Base-by-base conservation (phyloP, 2,797 vertebrate genomes). In the Nannoperca australis region DNA sequence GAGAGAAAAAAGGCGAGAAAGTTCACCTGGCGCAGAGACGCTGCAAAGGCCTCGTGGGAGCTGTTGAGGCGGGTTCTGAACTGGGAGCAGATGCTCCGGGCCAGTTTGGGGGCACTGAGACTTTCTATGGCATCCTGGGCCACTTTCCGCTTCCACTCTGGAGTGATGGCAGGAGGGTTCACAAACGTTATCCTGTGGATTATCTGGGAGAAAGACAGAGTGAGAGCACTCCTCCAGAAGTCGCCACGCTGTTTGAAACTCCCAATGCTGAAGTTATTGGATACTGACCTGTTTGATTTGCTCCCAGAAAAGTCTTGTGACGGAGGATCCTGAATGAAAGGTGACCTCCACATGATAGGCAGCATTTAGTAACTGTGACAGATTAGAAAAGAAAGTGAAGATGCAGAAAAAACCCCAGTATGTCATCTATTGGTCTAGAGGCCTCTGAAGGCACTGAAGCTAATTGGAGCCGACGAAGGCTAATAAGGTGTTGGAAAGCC, bases 271-370 rank as follows among this genome's bases (percentile, higher is more conserved):
- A 63, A 18, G 32, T 17, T 36, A 22, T 10, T 49, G 27, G 55
- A 66, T 2, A 45, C 74, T 2, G 78, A 99, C 98, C 97, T 99
- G 98, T 88, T 99, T 99, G 92, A 99, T 98, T 92, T 99, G 98
- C 65, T 99, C 98, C 98, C 98, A 99, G 45, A 99, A 94, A 83
- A 98, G 92, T 79, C 97, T 95, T 7, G 97, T 97, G 54, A 99
- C 97, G 0, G 97, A 98, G 0, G 98, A 99, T 84, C 98, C 98
- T 0, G 98, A 99, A 88, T 98, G 97, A 91, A 99, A 98, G 0
- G 98, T 99, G 84, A 99, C 97, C 93, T 99, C 98, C 65, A 99
- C 98, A 0, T 99, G 97, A 88, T 99, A 99, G 55, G 98, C 98
- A 20, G 98, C 98, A 59, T 99, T 99, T 86, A 99, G 92, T 72